phyloP scores from a whole-genome alignment of 2,888 invertebrate species.

The Choreutis nemorana region DNA sequence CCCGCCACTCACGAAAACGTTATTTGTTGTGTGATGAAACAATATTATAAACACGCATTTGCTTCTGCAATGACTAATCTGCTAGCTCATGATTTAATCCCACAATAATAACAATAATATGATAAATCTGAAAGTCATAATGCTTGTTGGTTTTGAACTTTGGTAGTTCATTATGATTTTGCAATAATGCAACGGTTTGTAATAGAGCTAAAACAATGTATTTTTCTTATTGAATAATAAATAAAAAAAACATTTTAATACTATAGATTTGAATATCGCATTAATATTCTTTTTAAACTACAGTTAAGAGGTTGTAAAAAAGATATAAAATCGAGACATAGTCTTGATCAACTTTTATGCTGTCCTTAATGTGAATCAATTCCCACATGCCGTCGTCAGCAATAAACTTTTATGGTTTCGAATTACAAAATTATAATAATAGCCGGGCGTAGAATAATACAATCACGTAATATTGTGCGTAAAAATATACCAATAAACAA shows the following conservation, averaged over 20 bases:
- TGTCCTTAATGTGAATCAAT: constrained; percentile 7
- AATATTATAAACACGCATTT: constrained; percentile 10
- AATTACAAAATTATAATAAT: constrained; percentile 21
- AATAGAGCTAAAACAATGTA: too few species aligned
- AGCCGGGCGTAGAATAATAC: constrained; percentile 17
- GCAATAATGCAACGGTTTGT: too few species aligned
- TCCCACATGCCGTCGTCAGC: constrained; percentile 7
- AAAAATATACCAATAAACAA: constrained; percentile 24
- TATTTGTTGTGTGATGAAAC: constrained; percentile 30
- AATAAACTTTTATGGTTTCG: constrained; percentile 12
- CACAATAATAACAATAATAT: too few species aligned
- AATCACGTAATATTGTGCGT: constrained; percentile 19
- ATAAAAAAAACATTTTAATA: too few species aligned
- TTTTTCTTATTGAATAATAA: too few species aligned
- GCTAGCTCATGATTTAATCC: constrained; percentile 10
- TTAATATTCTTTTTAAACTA: too few species aligned
- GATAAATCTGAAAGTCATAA: too few species aligned
- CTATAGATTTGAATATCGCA: too few species aligned
- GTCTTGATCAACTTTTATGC: constrained; percentile 11
- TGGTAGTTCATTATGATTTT: too few species aligned
- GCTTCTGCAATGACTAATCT: constrained; percentile 17
- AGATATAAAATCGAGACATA: constrained; percentile 5
- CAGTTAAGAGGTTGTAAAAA: too few species aligned
- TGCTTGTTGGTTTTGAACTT: too few species aligned
- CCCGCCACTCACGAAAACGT: constrained; percentile 30